Base-by-base conservation (phyloP, 1,140 invertebrate genomes). In the Drosophila chauvacae region DNA sequence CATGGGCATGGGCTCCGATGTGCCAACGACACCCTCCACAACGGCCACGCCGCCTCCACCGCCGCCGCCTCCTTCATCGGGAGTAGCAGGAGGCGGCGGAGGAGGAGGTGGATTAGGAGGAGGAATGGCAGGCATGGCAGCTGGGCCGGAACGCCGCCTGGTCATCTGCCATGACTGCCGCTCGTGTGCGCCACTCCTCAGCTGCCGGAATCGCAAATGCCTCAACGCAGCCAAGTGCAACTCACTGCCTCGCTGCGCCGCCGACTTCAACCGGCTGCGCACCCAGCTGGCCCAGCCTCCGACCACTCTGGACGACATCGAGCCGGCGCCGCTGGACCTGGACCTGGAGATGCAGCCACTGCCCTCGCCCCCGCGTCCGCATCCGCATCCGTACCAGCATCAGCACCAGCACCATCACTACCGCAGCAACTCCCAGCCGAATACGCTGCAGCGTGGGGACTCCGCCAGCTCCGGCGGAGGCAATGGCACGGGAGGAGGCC, bases 181-280 rank as follows among this genome's bases (percentile, higher is more conserved):
- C 3, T 92, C 85, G 28, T 92, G 91, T 45, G 87, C 91, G 6
- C 91, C 92, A 26, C 73, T 91, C 16, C 66, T 81, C 11, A 84
- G 82, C 73, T 93, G 92, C 80, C 91, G 81, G 63, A 92, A 92
- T 90, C 81, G 91, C 51, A 92, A 92, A 81, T 93, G 92, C 85
- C 84, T 92, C 62, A 92, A 92, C 42, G 90, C 90, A 78, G 82
- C 91, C 80, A 93, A 93, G 73, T 92, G 92, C 83, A 93, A 93
- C 80, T 93, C 92, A 92, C 91, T 93, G 92, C 92, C 92, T 75
- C 87, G 91, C 78, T 92, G 91, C 66, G 92, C 91, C 69, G 91
- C 91, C 62, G 91, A 92, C 58, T 92, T 92, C 48, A 91, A 91
- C 79, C 91, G 91, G 14, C 50, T 92, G 72, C 87, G 91, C 73